Percentiles rank a stretch among this genome's conserved stretches.
phyloP scores from a whole-genome alignment of 2,797 vertebrate species.

The Ctenosaura bakeri region DNA sequence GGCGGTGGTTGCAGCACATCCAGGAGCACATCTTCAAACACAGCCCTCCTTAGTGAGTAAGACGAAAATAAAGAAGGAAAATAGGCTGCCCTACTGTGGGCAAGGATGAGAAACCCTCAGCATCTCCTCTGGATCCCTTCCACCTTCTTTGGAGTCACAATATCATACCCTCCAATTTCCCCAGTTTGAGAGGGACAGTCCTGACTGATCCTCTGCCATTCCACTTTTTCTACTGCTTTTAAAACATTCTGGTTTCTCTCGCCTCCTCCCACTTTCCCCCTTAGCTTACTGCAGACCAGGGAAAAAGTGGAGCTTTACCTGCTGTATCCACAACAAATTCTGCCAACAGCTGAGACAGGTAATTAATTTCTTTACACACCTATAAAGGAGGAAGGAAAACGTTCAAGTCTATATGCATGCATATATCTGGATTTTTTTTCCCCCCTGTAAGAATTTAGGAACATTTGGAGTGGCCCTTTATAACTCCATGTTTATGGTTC shows the following conservation, averaged over 20 bases:
- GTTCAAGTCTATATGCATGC: not conserved
- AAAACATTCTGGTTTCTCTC: too few species aligned
- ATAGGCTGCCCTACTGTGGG: too few species aligned
- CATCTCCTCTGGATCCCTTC: not conserved
- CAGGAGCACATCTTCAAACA: not conserved
- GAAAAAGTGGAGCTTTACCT: conserved; percentile 75
- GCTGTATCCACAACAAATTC: conserved; percentile 86
- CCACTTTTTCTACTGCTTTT: too few species aligned
- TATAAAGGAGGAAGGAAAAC: conserved; percentile 59
- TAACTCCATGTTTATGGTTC: too few species aligned
- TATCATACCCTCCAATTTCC: too few species aligned
- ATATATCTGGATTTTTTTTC: too few species aligned
- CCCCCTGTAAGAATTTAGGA: too few species aligned
- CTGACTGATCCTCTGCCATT: too few species aligned
- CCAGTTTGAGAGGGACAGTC: too few species aligned
- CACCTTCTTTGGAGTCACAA: not conserved
- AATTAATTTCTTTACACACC: conserved; percentile 92
- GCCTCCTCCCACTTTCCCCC: too few species aligned
- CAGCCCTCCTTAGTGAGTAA: not conserved
- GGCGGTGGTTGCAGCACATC: not conserved
- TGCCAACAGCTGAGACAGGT: conserved; percentile 85
- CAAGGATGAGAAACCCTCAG: not conserved
- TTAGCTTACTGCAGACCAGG: too few species aligned
- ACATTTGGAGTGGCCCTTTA: too few species aligned
- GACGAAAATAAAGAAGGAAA: not conserved